Evolutionary conservation across 2,888 invertebrate species (phyloP).

Genomic region (Amphipyra berbera): DNA sequence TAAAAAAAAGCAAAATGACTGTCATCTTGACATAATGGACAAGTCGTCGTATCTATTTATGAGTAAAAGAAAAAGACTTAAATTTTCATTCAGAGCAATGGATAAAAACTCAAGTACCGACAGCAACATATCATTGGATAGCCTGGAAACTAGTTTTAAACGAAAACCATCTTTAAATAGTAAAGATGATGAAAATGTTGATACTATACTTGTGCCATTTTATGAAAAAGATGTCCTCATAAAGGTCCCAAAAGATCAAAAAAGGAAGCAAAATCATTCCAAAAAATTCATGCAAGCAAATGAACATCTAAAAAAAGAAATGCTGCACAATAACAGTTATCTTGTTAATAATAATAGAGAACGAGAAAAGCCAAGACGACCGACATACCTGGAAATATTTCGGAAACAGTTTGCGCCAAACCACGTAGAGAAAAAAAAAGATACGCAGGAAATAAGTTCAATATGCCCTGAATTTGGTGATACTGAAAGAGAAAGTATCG

Average conservation of each 20-base stretch:
- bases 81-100: slow-evolving; percentile 69
- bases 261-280: slow-evolving; percentile 62
- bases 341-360: slow-evolving; percentile 74
- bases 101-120: slow-evolving; percentile 73
- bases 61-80: slow-evolving; percentile 70
- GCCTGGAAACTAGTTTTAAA: slow-evolving; percentile 75
- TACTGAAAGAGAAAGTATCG: slow-evolving; percentile 82
- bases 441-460: slow-evolving; percentile 77
- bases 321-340: slow-evolving; percentile 65
- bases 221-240: slow-evolving; percentile 86
- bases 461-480: slow-evolving; percentile 84
- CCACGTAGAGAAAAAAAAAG: slow-evolving; percentile 51
- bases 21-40: slow-evolving; percentile 68
- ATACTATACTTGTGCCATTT: slow-evolving; percentile 85
- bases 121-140: slow-evolving; percentile 81
- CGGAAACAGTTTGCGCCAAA: slow-evolving; percentile 76
- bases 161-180: slow-evolving; percentile 63
- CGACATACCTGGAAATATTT: slow-evolving; percentile 81
- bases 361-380: slow-evolving; percentile 63
- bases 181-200: slow-evolving; percentile 71
- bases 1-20: slow-evolving; percentile 14
- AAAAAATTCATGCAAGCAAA: slow-evolving; percentile 56
- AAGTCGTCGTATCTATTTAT: slow-evolving; percentile 75
- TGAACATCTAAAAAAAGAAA: slow-evolving; percentile 61
- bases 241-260: slow-evolving; percentile 77